phyloP scores from a whole-genome alignment of 2,797 vertebrate species.

The Oreortyx pictus region DNA sequence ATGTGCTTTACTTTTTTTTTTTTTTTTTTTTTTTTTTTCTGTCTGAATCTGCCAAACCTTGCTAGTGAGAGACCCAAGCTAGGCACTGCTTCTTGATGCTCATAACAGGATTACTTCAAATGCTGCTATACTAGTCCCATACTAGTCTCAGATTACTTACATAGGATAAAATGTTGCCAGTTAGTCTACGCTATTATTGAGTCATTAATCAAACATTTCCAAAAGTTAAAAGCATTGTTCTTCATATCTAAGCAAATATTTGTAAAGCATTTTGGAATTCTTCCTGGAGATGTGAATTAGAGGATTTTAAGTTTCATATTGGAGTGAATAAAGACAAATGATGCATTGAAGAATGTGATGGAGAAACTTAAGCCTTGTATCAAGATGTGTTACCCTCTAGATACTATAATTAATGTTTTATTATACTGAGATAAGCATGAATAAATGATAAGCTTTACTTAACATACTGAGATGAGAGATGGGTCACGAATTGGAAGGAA shows the following conservation, averaged over 20 bases:
- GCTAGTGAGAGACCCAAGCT: not conserved
- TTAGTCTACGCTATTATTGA: not conserved
- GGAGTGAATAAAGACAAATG: not conserved
- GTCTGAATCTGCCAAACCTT: not conserved
- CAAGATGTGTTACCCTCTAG: not conserved
- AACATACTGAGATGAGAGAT: not conserved
- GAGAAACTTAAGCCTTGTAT: not conserved
- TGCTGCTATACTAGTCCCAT: not conserved
- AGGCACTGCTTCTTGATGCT: not conserved
- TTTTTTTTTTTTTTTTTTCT: too few species aligned
- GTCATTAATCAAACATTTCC: not conserved
- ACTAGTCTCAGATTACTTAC: not conserved
- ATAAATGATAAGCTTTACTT: slow-evolving; percentile 59
- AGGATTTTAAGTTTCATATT: not conserved
- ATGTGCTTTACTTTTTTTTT: too few species aligned
- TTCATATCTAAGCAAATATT: not conserved
- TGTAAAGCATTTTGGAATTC: not conserved
- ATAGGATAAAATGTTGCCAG: not conserved
- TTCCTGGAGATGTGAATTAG: not conserved
- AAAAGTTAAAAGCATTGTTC: not conserved
- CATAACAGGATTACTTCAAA: not conserved
- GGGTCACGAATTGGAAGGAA: slow-evolving; percentile 16
- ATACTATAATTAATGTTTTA: slow-evolving; percentile 59
- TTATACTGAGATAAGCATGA: slow-evolving; percentile 6
- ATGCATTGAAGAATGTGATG: not conserved